These are phyloP conservation scores for Crotalus adamanteus DNA, from an alignment of 2,797 vertebrate genomes.

Conservation along the genomic window DNA sequence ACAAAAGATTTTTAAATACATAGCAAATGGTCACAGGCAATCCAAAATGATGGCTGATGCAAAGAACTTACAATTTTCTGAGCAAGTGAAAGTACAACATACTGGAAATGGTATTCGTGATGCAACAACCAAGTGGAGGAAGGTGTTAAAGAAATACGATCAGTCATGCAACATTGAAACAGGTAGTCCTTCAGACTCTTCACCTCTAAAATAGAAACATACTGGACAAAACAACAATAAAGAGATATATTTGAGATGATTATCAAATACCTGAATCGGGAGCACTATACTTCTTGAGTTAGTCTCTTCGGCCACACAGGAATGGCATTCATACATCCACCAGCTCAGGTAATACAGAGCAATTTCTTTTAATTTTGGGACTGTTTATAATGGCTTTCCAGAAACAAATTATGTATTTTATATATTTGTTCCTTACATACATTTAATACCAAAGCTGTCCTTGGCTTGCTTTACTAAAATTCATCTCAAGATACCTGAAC, in stretches of 20 bases:
- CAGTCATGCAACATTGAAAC: slow-evolving; percentile 72
- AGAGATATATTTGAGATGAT: slow-evolving; percentile 17
- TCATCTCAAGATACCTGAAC: background rate
- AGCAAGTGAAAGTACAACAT: slow-evolving; percentile 81
- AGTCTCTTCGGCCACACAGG: background rate
- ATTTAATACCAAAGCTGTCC: background rate
- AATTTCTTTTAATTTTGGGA: background rate
- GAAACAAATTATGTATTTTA: background rate
- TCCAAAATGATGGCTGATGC: background rate
- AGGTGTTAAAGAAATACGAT: slow-evolving; percentile 76
- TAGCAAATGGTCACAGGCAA: background rate
- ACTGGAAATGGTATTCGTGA: slow-evolving; percentile 92
- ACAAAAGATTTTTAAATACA: background rate
- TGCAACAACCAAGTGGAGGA: slow-evolving; percentile 83
- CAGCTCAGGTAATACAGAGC: background rate
- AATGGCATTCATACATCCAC: background rate
- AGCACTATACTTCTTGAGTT: background rate
- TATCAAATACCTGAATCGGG: background rate
- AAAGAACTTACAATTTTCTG: slow-evolving; percentile 72
- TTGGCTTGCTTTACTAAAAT: background rate
- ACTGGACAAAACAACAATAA: slow-evolving; percentile 67
- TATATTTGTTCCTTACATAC: background rate
- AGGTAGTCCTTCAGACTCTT: slow-evolving; percentile 84
- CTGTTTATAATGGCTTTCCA: background rate
- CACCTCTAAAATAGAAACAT: slow-evolving; percentile 73